Conservation (phyloP, 2,113 vertebrate genomes). For the Camelus bactrianus region DNA sequence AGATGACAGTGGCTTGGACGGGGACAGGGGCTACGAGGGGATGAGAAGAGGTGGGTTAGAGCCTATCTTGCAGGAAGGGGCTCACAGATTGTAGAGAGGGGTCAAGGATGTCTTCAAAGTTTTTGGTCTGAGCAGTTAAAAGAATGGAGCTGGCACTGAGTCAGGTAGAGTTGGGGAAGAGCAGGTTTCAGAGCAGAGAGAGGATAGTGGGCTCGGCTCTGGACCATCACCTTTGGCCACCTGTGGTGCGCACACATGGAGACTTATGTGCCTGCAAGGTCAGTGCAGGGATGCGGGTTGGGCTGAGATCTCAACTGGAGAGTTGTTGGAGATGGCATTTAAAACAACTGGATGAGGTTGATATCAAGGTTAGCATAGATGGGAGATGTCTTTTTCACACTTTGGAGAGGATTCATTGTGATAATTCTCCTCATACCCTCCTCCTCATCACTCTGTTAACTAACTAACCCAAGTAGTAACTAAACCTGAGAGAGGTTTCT, state of each 20-base stretch:
- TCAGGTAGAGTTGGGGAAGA: neutral
- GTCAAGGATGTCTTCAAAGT: neutral
- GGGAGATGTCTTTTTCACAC: neutral
- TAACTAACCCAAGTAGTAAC: too few relatives aligned
- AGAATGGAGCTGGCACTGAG: neutral
- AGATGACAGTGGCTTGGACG: rapidly evolving
- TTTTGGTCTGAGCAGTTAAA: neutral
- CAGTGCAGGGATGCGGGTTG: neutral
- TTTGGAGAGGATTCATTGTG: neutral
- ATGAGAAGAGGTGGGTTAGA: rapidly evolving
- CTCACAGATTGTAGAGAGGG: rapidly evolving
- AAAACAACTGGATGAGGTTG: neutral
- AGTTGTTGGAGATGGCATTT: neutral
- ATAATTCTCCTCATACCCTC: neutral
- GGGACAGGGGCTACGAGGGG: rapidly evolving
- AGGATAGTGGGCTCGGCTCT: neutral
- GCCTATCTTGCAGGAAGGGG: rapidly evolving
- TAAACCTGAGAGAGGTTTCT: neutral
- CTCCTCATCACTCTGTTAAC: neutral
- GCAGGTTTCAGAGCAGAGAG: neutral
- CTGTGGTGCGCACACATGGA: rapidly evolving
- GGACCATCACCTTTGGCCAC: neutral
- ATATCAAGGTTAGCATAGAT: rapidly evolving
- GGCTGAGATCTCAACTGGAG: neutral
- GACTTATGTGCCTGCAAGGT: rapidly evolving